A percentile compares a stretch with the other conserved stretches of the same genome.
These are phyloP conservation scores for Oscarella lobularis DNA, from an alignment of 37 sponge, comb jelly and placozoan species.

Conservation along the genomic window DNA sequence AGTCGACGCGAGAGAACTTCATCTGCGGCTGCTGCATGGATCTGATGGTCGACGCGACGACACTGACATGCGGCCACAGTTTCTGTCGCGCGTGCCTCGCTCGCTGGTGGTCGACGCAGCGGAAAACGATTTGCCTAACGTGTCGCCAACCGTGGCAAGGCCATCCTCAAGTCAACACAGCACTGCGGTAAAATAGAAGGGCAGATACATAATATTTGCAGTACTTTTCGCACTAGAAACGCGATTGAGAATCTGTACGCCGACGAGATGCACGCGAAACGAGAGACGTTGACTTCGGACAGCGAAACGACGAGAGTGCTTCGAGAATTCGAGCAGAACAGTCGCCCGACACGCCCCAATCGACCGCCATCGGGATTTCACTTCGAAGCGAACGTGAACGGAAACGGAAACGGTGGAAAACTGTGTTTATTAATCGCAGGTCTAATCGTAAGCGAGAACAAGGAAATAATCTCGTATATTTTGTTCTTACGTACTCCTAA, in stretches of 20 bases:
- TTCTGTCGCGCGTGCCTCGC: slow-evolving; percentile 66
- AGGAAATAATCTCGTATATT: no score
- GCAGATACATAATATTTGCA: not conserved
- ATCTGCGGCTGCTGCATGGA: slow-evolving; percentile 34
- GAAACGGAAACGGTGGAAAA: no score
- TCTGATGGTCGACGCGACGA: slow-evolving; percentile 32
- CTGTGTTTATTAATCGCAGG: no score
- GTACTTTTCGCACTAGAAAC: not conserved
- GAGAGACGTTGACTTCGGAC: not conserved
- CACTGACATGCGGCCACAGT: slow-evolving; percentile 59
- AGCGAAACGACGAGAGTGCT: not conserved
- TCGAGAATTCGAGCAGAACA: not conserved
- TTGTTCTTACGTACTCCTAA: no score
- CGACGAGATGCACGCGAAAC: not conserved
- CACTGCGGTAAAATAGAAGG: slow-evolving; percentile 23
- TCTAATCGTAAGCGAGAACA: no score
- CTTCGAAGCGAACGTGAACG: no score
- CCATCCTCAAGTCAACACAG: slow-evolving; percentile 45
- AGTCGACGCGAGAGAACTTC: slow-evolving; percentile 4
- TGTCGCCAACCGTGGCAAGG: slow-evolving; percentile 42
- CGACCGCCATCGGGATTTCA: no score
- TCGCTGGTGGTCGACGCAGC: slow-evolving; percentile 19
- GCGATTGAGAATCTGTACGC: not conserved
- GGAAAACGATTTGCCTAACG: slow-evolving; percentile 29
- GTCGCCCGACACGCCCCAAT: no score